These are phyloP conservation scores for Siniperca obscura DNA, from an alignment of 2,797 vertebrate genomes.

Conservation along the genomic window DNA sequence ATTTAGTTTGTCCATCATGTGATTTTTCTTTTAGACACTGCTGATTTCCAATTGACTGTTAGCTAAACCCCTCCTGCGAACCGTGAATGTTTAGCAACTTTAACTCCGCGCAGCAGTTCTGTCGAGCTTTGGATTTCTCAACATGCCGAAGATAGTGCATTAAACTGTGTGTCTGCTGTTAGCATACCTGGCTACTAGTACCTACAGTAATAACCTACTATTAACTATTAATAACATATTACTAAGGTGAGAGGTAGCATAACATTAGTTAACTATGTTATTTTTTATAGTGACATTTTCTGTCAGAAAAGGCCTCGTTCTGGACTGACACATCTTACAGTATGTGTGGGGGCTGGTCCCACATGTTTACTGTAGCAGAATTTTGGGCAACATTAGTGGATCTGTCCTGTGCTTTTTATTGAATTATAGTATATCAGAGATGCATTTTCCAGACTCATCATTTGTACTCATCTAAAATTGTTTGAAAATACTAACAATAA, in stretches of 20 bases:
- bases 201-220: neutral
- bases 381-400: neutral
- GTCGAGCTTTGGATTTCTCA: neutral
- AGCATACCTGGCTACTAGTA: neutral
- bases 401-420: neutral
- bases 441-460: neutral
- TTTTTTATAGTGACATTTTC: neutral
- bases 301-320: neutral
- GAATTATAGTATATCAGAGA: neutral
- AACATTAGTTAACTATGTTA: neutral
- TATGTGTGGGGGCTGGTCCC: neutral
- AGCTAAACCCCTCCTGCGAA: neutral
- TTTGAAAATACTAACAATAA: neutral
- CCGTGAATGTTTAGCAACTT: neutral
- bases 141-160: neutral
- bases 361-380: neutral
- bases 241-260: neutral
- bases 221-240: neutral
- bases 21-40: neutral
- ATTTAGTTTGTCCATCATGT: conserved; percentile 4
- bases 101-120: neutral
- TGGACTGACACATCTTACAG: neutral
- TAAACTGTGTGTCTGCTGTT: neutral
- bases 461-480: neutral
- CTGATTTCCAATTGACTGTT: conserved; percentile 1